Evolutionary conservation across 2,888 invertebrate genomes (phyloP).

Genomic region (Erannis defoliaria): DNA sequence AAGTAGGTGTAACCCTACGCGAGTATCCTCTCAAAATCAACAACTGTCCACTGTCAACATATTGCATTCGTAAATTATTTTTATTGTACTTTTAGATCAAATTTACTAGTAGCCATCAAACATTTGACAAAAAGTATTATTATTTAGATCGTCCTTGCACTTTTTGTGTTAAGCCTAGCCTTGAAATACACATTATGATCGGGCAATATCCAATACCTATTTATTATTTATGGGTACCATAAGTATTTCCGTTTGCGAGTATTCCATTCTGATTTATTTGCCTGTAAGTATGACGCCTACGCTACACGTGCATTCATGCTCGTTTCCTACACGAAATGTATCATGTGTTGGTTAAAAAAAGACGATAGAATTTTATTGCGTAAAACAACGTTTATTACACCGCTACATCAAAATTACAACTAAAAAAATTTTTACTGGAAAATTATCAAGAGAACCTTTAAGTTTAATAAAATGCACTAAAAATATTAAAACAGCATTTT

Average conservation of each 20-base stretch:
- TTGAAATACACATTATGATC: conserved; percentile 4
- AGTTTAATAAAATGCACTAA: no score
- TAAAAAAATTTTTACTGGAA: no score
- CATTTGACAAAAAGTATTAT: not conserved
- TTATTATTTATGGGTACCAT: conserved; percentile 26
- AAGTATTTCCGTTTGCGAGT: conserved; percentile 25
- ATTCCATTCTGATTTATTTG: conserved; percentile 28
- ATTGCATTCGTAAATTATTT: not conserved
- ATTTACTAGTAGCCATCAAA: no score
- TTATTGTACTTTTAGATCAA: no score
- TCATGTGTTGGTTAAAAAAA: conserved; percentile 11
- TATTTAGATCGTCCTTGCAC: not conserved
- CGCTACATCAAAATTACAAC: no score
- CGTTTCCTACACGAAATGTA: conserved; percentile 15
- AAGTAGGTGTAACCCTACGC: no score
- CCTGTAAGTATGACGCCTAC: conserved; percentile 26
- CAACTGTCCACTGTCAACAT: no score
- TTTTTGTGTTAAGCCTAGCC: not conserved
- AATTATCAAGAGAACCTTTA: no score
- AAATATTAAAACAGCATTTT: no score
- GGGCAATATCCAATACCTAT: conserved; percentile 9
- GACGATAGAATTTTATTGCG: conserved; percentile 17
- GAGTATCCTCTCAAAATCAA: no score
- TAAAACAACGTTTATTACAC: not conserved
- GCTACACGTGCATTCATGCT: conserved; percentile 28